Evolutionary conservation across 2,888 invertebrate genomes (phyloP).

Genomic region (Hipparchia semele): DNA sequence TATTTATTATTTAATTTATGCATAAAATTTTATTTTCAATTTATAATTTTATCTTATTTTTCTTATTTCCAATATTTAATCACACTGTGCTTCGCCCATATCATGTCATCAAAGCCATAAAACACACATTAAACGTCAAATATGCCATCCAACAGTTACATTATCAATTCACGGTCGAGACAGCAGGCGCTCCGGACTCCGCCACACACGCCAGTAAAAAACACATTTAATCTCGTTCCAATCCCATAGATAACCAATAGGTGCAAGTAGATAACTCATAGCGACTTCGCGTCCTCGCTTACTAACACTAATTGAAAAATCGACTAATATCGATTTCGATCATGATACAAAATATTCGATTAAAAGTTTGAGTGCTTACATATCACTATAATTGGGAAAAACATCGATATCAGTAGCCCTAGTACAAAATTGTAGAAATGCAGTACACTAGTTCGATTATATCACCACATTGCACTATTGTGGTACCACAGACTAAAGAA

Average conservation of each 20-base stretch:
- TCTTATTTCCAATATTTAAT: neutral
- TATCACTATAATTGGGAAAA: neutral
- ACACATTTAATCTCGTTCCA: conserved; percentile 23
- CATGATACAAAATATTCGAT: conserved; percentile 22
- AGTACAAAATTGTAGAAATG: neutral
- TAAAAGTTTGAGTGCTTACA: neutral
- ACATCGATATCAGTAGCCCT: neutral
- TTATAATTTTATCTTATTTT: neutral
- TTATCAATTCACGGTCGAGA: conserved; percentile 41
- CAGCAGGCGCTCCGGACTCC: conserved; percentile 35
- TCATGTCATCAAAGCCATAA: conserved; percentile 18
- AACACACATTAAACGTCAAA: conserved; percentile 22
- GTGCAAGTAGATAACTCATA: conserved; percentile 31
- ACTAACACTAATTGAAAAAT: conserved; percentile 43
- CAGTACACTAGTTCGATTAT: neutral
- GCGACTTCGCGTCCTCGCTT: conserved; percentile 50
- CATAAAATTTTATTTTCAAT: neutral
- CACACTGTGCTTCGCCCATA: conserved; percentile 10
- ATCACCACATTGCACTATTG: conserved; percentile 5
- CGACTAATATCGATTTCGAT: conserved; percentile 33
- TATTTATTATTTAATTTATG: neutral
- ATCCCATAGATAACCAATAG: conserved; percentile 30
- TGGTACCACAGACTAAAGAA: neutral
- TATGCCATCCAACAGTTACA: conserved; percentile 40
- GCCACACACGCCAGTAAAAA: conserved; percentile 41